These are phyloP conservation scores for Arenicola marina DNA, from an alignment of 2,888 invertebrate genomes.

Conservation along the genomic window DNA sequence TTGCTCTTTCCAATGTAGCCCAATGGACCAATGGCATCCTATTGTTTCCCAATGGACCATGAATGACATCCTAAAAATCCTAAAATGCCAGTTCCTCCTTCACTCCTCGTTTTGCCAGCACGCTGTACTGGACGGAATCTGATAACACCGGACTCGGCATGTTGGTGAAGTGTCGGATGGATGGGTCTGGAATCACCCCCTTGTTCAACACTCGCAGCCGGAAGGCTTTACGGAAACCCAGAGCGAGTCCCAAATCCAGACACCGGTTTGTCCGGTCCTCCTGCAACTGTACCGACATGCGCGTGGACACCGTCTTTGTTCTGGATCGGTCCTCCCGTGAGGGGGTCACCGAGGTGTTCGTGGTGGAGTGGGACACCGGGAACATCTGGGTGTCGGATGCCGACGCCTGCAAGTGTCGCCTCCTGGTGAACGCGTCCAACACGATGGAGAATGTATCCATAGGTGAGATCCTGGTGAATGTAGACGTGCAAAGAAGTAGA, in stretches of 20 bases:
- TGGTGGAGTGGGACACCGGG: slow-evolving; percentile 13
- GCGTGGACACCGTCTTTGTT: background rate
- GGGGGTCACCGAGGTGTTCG: slow-evolving; percentile 10
- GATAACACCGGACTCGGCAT: background rate
- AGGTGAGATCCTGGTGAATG: no score
- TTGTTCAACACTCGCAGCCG: background rate
- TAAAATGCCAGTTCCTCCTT: no score
- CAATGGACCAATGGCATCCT: no score
- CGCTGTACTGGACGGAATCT: slow-evolving; percentile 7
- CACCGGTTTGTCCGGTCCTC: no score
- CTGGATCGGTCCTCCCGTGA: no score
- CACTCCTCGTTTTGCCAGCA: background rate
- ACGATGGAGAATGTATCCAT: no score
- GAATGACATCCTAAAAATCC: no score
- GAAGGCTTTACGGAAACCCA: no score
- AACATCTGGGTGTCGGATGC: slow-evolving; percentile 19
- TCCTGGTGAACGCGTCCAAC: slow-evolving; percentile 22
- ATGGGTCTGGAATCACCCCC: background rate
- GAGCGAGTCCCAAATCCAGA: no score
- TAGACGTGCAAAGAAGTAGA: no score
- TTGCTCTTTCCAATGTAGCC: no score
- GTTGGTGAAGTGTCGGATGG: background rate
- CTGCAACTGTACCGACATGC: background rate
- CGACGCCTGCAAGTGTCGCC: slow-evolving; percentile 18
- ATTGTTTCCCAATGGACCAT: no score